Evolutionary conservation across 2,113 vertebrate genomes (phyloP).

Genomic region (Laticauda colubrina): DNA sequence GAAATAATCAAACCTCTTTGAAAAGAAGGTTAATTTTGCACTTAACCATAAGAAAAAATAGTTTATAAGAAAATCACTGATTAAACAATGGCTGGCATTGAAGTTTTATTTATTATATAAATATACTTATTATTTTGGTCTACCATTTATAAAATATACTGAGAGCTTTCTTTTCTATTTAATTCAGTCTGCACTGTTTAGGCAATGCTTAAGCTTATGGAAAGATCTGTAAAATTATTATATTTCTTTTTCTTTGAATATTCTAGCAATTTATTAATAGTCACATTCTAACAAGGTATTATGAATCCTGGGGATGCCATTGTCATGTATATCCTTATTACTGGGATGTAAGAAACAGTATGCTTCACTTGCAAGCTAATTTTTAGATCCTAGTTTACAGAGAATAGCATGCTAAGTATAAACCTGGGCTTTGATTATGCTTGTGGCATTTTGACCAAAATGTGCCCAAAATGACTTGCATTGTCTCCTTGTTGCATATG

Average conservation of each 20-base stretch:
- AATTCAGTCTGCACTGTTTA: not conserved
- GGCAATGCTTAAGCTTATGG: not conserved
- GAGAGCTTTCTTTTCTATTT: not conserved
- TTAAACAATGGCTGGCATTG: not conserved
- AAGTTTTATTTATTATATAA: too few relatives aligned
- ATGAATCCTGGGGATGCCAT: not conserved
- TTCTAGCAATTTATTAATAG: not conserved
- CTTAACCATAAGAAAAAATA: slow-evolving; percentile 24
- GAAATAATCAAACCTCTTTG: slow-evolving; percentile 28
- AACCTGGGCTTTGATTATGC: not conserved
- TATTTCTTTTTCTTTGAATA: not conserved
- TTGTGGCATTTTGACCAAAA: not conserved
- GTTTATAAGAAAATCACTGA: not conserved
- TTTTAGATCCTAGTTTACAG: not conserved
- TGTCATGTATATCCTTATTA: not conserved
- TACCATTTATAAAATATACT: not conserved
- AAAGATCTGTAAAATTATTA: not conserved
- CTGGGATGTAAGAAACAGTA: not conserved
- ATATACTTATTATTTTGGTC: not conserved
- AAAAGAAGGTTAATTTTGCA: slow-evolving; percentile 30
- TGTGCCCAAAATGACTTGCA: not conserved
- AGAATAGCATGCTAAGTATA: not conserved
- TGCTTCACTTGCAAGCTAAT: not conserved
- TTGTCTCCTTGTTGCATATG: not conserved
- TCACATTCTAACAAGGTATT: not conserved